Evolutionary conservation across 1,140 invertebrate species (phyloP).

Genomic region (Nephila pilipes): DNA sequence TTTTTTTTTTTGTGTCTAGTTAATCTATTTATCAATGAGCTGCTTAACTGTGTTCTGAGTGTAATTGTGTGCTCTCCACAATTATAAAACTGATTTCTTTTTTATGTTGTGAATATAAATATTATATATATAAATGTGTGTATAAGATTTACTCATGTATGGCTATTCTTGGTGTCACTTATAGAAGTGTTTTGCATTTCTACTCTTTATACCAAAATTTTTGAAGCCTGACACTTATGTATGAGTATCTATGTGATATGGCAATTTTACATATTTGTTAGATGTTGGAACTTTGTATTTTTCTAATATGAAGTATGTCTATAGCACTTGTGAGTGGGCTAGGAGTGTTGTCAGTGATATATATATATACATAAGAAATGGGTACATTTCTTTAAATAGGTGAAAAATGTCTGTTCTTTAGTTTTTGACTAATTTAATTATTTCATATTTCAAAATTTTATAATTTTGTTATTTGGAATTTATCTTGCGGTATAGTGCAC

Average conservation of each 20-base stretch:
- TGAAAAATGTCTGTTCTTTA: not conserved
- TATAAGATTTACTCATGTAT: constrained; percentile 52
- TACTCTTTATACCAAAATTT: constrained; percentile 76
- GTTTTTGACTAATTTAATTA: too few species aligned
- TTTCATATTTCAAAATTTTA: not conserved
- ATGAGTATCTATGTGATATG: constrained; percentile 70
- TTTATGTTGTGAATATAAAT: constrained; percentile 44
- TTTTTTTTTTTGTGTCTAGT: not conserved
- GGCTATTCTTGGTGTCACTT: constrained; percentile 68
- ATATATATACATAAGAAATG: not conserved
- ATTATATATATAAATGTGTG: constrained; percentile 44
- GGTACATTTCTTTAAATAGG: not conserved
- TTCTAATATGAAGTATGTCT: constrained; percentile 66
- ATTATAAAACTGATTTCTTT: not conserved
- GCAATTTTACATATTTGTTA: constrained; percentile 75
- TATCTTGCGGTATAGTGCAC: too few species aligned
- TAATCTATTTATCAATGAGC: not conserved
- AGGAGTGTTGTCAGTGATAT: constrained; percentile 24
- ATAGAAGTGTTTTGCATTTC: constrained; percentile 64
- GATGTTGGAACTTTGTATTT: constrained; percentile 76
- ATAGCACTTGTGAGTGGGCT: not conserved
- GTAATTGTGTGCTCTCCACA: not conserved
- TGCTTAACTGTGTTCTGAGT: constrained; percentile 10
- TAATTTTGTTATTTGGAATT: not conserved
- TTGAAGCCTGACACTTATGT: constrained; percentile 70